Evolutionary conservation across 2,888 invertebrate species (phyloP).

Genomic region (Apodemia hepburni): DNA sequence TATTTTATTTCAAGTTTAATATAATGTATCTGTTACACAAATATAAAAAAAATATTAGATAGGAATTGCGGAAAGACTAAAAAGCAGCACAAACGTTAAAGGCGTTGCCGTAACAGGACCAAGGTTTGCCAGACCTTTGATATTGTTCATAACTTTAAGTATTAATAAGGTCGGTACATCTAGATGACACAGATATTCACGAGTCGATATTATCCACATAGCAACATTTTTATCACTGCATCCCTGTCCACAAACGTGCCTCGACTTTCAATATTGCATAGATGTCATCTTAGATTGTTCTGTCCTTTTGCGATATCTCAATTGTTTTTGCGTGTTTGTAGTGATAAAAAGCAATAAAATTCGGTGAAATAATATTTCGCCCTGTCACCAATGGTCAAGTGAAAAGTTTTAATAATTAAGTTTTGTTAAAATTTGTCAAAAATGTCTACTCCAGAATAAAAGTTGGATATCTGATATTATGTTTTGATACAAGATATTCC

Average conservation of each 20-base stretch:
- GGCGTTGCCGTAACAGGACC: constrained; percentile 8
- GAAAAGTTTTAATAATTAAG: not conserved
- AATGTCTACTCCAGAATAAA: too few species aligned
- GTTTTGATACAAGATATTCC: too few species aligned
- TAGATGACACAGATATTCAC: constrained; percentile 11
- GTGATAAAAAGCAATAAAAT: constrained; percentile 24
- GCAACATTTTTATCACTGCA: constrained; percentile 6
- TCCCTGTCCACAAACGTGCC: constrained; percentile 21
- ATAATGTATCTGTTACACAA: too few species aligned
- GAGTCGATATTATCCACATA: constrained; percentile 11
- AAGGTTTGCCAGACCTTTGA: constrained; percentile 14
- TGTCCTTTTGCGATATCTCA: constrained; percentile 4
- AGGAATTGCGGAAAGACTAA: not conserved
- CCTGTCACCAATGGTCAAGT: not conserved
- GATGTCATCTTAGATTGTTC: constrained; percentile 2
- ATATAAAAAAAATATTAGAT: not conserved
- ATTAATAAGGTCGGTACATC: constrained; percentile 15
- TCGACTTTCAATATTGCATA: constrained; percentile 6
- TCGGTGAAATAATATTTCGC: constrained; percentile 14
- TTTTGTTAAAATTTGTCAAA: too few species aligned
- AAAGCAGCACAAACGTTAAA: constrained; percentile 7
- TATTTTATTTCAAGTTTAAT: too few species aligned
- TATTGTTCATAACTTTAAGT: constrained; percentile 16
- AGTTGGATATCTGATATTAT: too few species aligned
- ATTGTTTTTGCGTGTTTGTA: constrained; percentile 4